phyloP scores from a whole-genome alignment of 2,797 vertebrate species.

The Anguilla pacifica region DNA sequence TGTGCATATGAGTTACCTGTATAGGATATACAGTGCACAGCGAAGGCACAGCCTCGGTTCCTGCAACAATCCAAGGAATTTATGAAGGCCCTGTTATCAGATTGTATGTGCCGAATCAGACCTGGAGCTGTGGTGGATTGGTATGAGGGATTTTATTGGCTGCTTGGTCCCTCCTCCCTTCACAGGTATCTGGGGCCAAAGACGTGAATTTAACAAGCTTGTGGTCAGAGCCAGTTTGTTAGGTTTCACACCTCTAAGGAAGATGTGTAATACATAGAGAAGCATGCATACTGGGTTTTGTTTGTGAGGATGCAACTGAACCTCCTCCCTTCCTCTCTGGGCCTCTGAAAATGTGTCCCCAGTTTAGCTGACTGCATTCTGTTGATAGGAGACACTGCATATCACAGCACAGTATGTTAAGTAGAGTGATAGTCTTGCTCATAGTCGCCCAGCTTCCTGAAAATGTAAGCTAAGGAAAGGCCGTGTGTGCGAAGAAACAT shows the following conservation, averaged over 20 bases:
- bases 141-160: not conserved
- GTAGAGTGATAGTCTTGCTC: not conserved
- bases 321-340: not conserved
- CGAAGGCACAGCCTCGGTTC: not conserved
- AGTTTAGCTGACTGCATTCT: not conserved
- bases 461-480: not conserved
- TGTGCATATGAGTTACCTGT: not conserved
- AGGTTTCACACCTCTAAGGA: not conserved
- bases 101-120: not conserved
- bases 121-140: not conserved
- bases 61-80: not conserved
- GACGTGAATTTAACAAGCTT: not conserved
- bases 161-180: not conserved
- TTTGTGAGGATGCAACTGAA: not conserved
- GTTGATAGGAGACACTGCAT: not conserved
- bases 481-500: not conserved
- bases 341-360: not conserved
- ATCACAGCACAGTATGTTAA: not conserved
- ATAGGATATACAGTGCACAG: not conserved
- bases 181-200: not conserved
- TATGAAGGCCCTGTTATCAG: not conserved
- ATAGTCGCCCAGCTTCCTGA: not conserved
- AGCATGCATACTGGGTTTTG: not conserved
- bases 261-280: not conserved
- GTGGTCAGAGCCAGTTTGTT: not conserved